These are phyloP conservation scores for Nerophis ophidion DNA, from an alignment of 2,113 vertebrate species.

Conservation along the genomic window DNA sequence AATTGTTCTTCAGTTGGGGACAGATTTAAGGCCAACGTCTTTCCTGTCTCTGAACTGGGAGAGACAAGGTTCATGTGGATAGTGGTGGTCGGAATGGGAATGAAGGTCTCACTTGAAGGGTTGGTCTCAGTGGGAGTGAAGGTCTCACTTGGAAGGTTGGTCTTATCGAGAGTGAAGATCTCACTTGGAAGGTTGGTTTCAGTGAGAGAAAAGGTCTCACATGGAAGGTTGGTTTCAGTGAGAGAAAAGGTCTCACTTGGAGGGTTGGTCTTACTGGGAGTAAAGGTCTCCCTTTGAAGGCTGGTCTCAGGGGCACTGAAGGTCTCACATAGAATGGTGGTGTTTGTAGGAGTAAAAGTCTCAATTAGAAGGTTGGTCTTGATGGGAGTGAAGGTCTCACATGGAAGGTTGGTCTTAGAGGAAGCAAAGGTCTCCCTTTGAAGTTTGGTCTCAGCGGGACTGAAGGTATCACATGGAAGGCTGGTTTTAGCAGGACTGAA, in stretches of 20 bases:
- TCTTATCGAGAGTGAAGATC: background rate
- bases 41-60: conserved; percentile 37
- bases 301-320: background rate
- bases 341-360: background rate
- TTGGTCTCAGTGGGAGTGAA: background rate
- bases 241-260: background rate
- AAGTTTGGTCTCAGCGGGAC: no score
- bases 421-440: no score
- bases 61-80: conserved; percentile 39
- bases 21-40: conserved; percentile 7
- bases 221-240: background rate
- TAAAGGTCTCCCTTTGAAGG: background rate
- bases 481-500: background rate
- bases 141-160: background rate
- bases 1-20: background rate
- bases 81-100: background rate
- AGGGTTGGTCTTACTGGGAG: no score
- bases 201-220: background rate
- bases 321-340: background rate
- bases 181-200: no score
- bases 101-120: conserved; percentile 21
- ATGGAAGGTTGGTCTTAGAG: no score
- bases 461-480: no score
- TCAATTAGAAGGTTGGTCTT: no score
- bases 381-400: no score